phyloP scores from a whole-genome alignment of 1,140 invertebrate genomes.

The Drosophila ananassae region DNA sequence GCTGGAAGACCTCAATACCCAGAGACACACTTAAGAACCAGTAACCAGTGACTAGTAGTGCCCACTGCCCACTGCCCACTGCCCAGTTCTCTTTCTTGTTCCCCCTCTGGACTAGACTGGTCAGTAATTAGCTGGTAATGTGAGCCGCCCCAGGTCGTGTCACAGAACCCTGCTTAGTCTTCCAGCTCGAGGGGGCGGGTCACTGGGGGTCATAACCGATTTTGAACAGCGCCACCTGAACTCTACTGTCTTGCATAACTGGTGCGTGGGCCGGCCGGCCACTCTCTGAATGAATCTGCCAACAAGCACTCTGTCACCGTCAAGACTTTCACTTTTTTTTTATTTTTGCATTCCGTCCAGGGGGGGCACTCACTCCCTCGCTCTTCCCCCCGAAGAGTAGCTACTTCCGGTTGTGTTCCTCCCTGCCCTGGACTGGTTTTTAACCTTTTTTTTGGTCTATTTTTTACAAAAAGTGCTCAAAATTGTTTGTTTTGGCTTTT shows the following conservation, averaged over 20 bases:
- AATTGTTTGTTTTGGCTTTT: background rate
- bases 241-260: conserved; percentile 1
- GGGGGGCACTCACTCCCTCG: background rate
- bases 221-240: background rate
- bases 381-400: background rate
- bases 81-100: too few relatives aligned
- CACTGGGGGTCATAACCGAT: background rate
- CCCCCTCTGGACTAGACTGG: background rate
- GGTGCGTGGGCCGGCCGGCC: conserved; percentile 9
- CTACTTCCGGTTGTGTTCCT: conserved; percentile 7
- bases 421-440: background rate
- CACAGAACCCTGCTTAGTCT: background rate
- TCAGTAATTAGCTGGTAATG: conserved; percentile 1
- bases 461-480: background rate
- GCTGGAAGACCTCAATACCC: too few relatives aligned
- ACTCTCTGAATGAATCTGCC: background rate
- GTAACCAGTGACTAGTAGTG: too few relatives aligned
- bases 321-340: conserved; percentile 35
- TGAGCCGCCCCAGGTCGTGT: background rate
- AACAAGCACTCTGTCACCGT: background rate
- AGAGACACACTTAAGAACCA: too few relatives aligned
- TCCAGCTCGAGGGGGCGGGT: background rate
- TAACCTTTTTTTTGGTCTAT: background rate
- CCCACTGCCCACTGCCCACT: too few relatives aligned
- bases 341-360: background rate